Conservation (phyloP, 2,113 vertebrate species). For the Tretioscincus oriximinensis region DNA sequence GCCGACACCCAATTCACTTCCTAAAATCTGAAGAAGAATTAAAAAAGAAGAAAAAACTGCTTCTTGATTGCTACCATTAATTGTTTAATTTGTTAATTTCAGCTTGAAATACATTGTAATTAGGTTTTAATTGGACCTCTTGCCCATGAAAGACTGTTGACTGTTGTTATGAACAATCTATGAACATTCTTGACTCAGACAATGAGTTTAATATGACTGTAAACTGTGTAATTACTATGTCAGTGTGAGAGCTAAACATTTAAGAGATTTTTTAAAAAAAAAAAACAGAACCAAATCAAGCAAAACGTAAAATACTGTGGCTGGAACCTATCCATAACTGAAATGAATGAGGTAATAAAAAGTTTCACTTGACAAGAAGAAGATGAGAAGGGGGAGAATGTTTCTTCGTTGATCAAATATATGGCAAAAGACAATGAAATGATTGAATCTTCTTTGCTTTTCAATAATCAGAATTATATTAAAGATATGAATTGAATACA, state of each 20-base stretch:
- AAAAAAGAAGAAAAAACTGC: neutral
- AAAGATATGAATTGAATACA: neutral
- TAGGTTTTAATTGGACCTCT: neutral
- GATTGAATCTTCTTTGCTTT: too few species aligned
- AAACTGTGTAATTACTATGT: neutral
- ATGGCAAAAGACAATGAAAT: neutral
- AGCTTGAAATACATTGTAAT: constrained; percentile 1
- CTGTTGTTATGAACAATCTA: neutral
- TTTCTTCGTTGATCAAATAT: neutral
- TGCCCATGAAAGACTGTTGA: neutral
- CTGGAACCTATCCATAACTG: neutral
- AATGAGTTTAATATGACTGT: neutral
- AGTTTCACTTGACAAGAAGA: neutral
- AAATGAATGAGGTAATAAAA: neutral
- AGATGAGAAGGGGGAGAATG: too few species aligned
- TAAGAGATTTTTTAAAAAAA: neutral
- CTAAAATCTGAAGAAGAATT: neutral
- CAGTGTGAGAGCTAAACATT: neutral
- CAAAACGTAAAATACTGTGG: neutral
- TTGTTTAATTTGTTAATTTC: neutral
- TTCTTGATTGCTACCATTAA: neutral
- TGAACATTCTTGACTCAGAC: neutral
- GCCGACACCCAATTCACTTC: neutral
- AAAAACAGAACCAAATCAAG: neutral
- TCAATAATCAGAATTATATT: neutral